Conservation (phyloP, 2,113 vertebrate genomes). For the Rutilus rutilus region DNA sequence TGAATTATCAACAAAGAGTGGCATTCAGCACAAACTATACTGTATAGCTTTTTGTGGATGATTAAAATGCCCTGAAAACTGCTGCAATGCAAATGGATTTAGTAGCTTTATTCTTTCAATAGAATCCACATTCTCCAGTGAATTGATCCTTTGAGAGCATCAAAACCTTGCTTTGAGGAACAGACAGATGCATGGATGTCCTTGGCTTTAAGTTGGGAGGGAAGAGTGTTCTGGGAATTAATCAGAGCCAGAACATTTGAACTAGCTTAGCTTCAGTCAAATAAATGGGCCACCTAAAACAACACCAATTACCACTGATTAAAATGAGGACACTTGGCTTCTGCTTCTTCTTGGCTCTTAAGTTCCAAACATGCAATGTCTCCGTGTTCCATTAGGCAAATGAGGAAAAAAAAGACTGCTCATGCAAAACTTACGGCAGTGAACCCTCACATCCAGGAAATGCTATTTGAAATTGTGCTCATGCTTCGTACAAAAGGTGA, state of each 20-base stretch:
- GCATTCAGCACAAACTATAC: neutral
- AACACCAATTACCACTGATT: slow-evolving; percentile 53
- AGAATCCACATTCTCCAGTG: neutral
- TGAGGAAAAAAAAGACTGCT: slow-evolving; percentile 12
- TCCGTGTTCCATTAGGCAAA: slow-evolving; percentile 33
- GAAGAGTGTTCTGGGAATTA: slow-evolving; percentile 69
- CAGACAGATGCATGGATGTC: slow-evolving; percentile 62
- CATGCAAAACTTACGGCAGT: slow-evolving; percentile 15
- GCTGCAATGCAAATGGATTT: neutral
- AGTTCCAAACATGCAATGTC: slow-evolving; percentile 33
- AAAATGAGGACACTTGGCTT: slow-evolving; percentile 44
- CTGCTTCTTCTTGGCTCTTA: slow-evolving; percentile 23
- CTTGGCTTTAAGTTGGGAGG: slow-evolving; percentile 60
- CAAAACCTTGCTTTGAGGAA: slow-evolving; percentile 57
- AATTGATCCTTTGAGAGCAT: neutral
- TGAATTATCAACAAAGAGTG: neutral
- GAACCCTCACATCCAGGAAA: slow-evolving; percentile 19
- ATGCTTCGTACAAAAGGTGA: slow-evolving; percentile 15
- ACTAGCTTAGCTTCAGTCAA: slow-evolving; percentile 56
- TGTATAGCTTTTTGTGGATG: neutral
- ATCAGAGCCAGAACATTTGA: slow-evolving; percentile 65
- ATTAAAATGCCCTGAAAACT: neutral
- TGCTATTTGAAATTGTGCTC: neutral
- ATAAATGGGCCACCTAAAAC: slow-evolving; percentile 65
- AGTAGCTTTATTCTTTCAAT: slow-evolving; percentile 2